A percentile compares a stretch with the other conserved stretches of the same genome.
These are phyloP conservation scores for Rapana venosa DNA, from an alignment of 2,888 invertebrate species.

Conservation along the genomic window DNA sequence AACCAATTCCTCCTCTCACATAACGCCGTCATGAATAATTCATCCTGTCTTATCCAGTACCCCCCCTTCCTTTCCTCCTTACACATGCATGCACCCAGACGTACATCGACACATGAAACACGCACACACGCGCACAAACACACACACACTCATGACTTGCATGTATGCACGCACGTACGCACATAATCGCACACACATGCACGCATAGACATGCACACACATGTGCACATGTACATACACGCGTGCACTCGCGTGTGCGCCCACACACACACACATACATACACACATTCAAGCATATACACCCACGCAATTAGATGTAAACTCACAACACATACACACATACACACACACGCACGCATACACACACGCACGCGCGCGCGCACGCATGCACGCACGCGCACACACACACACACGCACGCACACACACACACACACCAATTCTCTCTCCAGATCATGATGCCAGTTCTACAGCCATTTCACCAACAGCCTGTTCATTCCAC, in stretches of 20 bases:
- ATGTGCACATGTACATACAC: background rate
- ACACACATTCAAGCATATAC: background rate
- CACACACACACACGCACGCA: background rate
- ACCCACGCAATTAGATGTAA: background rate
- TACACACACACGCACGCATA: background rate
- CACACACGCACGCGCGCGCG: background rate
- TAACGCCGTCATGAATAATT: background rate
- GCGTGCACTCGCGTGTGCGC: background rate
- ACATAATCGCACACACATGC: background rate
- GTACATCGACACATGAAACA: background rate
- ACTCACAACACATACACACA: background rate
- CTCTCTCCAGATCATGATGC: too few relatives aligned
- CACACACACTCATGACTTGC: background rate
- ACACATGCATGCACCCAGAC: too few relatives aligned
- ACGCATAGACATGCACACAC: background rate
- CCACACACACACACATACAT: background rate
- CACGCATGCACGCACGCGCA: background rate
- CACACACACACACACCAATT: slow-evolving; percentile 6
- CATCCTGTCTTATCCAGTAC: background rate
- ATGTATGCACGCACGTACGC: background rate
- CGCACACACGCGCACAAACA: background rate
- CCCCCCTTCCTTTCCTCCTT: too few relatives aligned
- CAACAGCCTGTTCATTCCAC: too few relatives aligned
- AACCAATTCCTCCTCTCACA: background rate
- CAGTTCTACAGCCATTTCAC: too few relatives aligned